A percentile compares a stretch with the other conserved stretches of the same genome.
Evolutionary conservation across 1,140 invertebrate species (phyloP).

Genomic region (Cydia splendana): DNA sequence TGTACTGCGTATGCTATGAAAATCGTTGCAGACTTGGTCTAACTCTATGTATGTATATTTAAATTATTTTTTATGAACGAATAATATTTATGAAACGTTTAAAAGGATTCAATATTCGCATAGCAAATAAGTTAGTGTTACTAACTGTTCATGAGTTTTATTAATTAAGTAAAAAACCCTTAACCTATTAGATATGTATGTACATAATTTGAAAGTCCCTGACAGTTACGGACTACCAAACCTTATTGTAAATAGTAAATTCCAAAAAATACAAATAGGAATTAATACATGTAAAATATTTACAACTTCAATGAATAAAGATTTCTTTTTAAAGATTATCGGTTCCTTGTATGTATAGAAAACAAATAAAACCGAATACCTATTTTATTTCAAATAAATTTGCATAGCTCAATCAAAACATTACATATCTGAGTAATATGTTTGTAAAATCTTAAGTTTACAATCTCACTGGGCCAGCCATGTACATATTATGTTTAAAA

Average conservation of each 20-base stretch:
- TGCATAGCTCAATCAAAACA: not conserved
- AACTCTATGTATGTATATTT: too few relatives aligned
- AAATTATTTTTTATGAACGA: not conserved
- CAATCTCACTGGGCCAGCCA: conserved; percentile 69
- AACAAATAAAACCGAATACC: conserved; percentile 5
- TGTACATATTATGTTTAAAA: conserved; percentile 35
- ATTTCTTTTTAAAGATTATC: conserved; percentile 36
- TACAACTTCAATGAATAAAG: conserved; percentile 70
- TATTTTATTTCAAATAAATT: conserved; percentile 12
- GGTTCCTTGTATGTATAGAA: conserved; percentile 31
- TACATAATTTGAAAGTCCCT: conserved; percentile 76
- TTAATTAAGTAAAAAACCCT: conserved; percentile 55
- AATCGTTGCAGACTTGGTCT: too few relatives aligned
- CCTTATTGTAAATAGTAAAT: conserved; percentile 63
- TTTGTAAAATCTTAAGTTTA: conserved; percentile 50
- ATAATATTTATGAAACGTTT: not conserved
- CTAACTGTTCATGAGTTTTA: conserved; percentile 22
- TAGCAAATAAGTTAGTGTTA: conserved; percentile 20
- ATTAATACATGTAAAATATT: conserved; percentile 75
- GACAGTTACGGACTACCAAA: conserved; percentile 70
- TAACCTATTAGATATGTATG: conserved; percentile 78
- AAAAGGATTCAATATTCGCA: not conserved
- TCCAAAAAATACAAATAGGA: conserved; percentile 67
- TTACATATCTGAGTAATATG: not conserved
- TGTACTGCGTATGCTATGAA: too few relatives aligned